Evolutionary conservation across 1,140 invertebrate genomes (phyloP), one percentile per base, ranked within the genome.

Genomic region (Drosophila busckii): DNA sequence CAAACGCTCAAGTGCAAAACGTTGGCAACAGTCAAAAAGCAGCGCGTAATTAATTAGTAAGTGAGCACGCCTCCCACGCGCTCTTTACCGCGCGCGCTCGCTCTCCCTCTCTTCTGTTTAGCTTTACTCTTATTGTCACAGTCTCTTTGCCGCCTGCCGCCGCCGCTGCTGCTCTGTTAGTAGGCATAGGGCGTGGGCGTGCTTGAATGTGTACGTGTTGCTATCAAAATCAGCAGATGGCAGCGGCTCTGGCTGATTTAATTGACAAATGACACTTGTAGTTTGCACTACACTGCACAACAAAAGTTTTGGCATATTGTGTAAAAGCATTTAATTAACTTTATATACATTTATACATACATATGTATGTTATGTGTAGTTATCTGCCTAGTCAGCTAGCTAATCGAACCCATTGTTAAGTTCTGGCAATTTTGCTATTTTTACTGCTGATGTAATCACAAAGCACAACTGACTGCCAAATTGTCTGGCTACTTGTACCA

Each of bases 41-140:
- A 40, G 28, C 26, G 45, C 34, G 61, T 73, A 73, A 80, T 73
- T 82, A 80, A 80, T 80, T 80, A 69, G 62, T 69, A 50, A 19
- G 29, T 34, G 45, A 52, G 8, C 29, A 22, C 17, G 5, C 6
- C 5, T 3, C 9, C 4, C 19, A 17, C 19, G 12, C 28, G 9
- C 20, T 9, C 28, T 1, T 6, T 12, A n/a, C n/a, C n/a, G n/a
- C n/a, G n/a, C n/a, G n/a, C n/a, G n/a, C n/a, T n/a, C n/a, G n/a
- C n/a, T n/a, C n/a, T n/a, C n/a, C n/a, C n/a, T n/a, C n/a, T n/a
- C n/a, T n/a, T n/a, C n/a, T n/a, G n/a, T n/a, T n/a, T n/a, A n/a
- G n/a, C n/a, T n/a, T n/a, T n/a, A n/a, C n/a, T n/a, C n/a, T n/a
- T n/a, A n/a, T n/a, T n/a, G n/a, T n/a, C n/a, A n/a, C n/a, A n/a